Base-by-base conservation (phyloP, 2,888 invertebrate species). In the Acrobasis suavella region DNA sequence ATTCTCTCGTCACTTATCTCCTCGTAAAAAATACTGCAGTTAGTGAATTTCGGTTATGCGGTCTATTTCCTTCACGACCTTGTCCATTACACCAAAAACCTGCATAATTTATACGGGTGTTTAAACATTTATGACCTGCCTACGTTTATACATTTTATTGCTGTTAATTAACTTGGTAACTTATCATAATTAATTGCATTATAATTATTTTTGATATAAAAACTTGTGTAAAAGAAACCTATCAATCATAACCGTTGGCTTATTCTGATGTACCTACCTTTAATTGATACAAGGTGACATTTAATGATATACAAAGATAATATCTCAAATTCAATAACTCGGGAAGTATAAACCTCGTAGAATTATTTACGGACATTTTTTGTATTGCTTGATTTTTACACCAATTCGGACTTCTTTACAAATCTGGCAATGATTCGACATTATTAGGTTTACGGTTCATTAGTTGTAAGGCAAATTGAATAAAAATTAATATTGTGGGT, bases 211-310 rank as follows among this genome's bases (percentile, higher is more conserved):
- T 22, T 3, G 32, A 32, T 7, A 32, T 7, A 32, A 32, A 32
- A 32, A 32, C 32, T 7, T 32, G 32, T 32, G 32, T 32, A 32
- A 32, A 32, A 32, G 14, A n/a, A 46, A 46, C 42, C 46, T n/a
- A 46, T 46, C 46, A n/a, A 46, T 46, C 46, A 46, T 46, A 14
- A 14, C 6, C 46, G 46, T 14, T 12, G 12, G 15, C 63, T 58
- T 65, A 50, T 60, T 46, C n/a, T 46, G 46, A 46, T 46, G 46
- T 46, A 12, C 46, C n/a, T 46, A 12, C 46, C n/a, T 46, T 46
- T 46, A 46, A 46, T 46, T 46, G 46, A 46, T 5, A 46, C 46
- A 46, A 46, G 14, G 46, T 46, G 46, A 46, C 46, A 46, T 46
- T 46, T 46, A 46, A 46, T 46, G 12, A 46, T 46, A 46, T 46